These are phyloP conservation scores for Aspiorhynchus laticeps DNA, from an alignment of 2,113 vertebrate species.

Conservation along the genomic window DNA sequence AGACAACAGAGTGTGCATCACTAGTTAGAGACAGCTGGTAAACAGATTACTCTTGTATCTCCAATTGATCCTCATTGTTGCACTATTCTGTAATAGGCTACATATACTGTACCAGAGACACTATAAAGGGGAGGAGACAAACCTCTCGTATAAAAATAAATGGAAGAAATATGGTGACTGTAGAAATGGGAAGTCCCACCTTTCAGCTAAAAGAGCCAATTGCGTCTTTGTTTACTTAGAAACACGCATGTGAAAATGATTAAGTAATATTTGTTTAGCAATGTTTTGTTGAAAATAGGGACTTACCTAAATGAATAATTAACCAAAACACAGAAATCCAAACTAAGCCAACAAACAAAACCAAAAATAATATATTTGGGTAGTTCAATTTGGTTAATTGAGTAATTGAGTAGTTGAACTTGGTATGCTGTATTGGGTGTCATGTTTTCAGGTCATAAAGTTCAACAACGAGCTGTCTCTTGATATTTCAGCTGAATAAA, in stretches of 20 bases:
- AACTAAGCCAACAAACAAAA: neutral
- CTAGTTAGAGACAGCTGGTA: constrained; percentile 4
- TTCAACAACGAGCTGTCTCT: neutral
- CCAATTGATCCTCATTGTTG: constrained; percentile 12
- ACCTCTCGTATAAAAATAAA: neutral
- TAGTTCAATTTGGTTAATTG: neutral
- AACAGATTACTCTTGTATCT: constrained; percentile 31
- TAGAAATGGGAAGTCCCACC: neutral
- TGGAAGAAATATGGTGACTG: neutral
- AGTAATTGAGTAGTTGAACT: neutral
- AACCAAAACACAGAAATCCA: neutral
- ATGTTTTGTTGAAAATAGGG: neutral
- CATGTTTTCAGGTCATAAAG: neutral
- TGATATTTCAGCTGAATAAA: neutral
- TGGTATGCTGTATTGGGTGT: neutral
- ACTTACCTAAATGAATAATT: neutral
- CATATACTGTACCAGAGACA: constrained; percentile 25
- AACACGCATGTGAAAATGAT: neutral
- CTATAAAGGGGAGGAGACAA: neutral
- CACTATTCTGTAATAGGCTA: constrained; percentile 15
- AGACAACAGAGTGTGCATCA: constrained; percentile 34
- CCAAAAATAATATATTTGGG: neutral
- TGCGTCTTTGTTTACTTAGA: neutral
- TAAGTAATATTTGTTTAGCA: neutral
- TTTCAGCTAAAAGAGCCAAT: neutral